Percentiles rank a stretch among this genome's conserved stretches.
These are phyloP conservation scores for Gobius niger DNA, from an alignment of 2,113 vertebrate species.

Conservation along the genomic window DNA sequence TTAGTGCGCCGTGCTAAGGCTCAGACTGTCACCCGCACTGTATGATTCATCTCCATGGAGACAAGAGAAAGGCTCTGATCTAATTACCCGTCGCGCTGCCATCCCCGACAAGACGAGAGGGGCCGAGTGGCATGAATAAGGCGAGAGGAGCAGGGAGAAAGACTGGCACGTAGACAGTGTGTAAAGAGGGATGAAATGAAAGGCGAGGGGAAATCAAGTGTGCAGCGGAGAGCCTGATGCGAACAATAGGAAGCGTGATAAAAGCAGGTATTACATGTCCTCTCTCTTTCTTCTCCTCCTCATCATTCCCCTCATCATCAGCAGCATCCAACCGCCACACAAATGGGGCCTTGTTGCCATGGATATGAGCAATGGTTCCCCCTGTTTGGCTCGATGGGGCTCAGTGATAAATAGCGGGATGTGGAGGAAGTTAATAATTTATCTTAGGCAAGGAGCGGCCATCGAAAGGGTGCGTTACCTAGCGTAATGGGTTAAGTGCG, in stretches of 20 bases:
- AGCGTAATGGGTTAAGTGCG: slow-evolving; percentile 79
- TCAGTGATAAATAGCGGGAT: slow-evolving; percentile 71
- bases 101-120: slow-evolving; percentile 51
- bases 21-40: slow-evolving; percentile 69
- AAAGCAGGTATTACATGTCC: slow-evolving; percentile 59
- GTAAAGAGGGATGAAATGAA: slow-evolving; percentile 14
- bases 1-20: slow-evolving; percentile 66
- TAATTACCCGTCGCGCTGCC: slow-evolving; percentile 70
- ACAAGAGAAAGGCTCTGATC: slow-evolving; percentile 72
- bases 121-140: slow-evolving; percentile 41
- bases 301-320: slow-evolving; percentile 57
- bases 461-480: slow-evolving; percentile 62
- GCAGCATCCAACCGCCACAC: slow-evolving; percentile 62
- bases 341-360: slow-evolving; percentile 73
- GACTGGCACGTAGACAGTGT: background rate
- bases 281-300: slow-evolving; percentile 48
- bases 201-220: slow-evolving; percentile 24
- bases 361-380: slow-evolving; percentile 65
- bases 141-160: slow-evolving; percentile 27
- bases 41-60: slow-evolving; percentile 79
- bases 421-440: slow-evolving; percentile 79
- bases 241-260: slow-evolving; percentile 42
- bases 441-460: slow-evolving; percentile 67
- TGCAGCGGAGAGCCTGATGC: slow-evolving; percentile 21
- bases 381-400: slow-evolving; percentile 60